Evolutionary conservation across 2,113 vertebrate species (phyloP).

Genomic region (Dinomys branickii): DNA sequence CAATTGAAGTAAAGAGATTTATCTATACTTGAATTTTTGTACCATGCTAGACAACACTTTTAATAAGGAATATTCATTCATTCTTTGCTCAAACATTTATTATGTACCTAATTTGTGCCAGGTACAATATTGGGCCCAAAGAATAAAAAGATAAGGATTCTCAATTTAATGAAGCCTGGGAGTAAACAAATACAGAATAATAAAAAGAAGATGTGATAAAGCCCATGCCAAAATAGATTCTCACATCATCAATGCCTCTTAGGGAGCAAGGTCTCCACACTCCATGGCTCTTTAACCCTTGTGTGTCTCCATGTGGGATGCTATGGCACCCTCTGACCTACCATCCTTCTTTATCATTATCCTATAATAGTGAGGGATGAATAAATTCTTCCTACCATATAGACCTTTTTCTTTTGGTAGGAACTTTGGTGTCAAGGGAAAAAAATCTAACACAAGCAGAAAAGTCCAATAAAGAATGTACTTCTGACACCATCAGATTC

Average conservation of each 20-base stretch:
- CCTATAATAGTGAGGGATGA: not conserved
- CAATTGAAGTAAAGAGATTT: constrained; percentile 14
- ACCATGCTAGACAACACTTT: not conserved
- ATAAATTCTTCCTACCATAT: not conserved
- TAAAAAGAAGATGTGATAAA: not conserved
- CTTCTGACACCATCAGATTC: not conserved
- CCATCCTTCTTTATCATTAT: not conserved
- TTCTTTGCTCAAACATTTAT: not conserved
- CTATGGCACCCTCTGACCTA: no score
- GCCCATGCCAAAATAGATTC: not conserved
- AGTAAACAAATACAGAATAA: constrained; percentile 35
- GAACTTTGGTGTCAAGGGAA: not conserved
- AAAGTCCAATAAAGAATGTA: not conserved
- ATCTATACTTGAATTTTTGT: not conserved
- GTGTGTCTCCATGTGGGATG: not conserved
- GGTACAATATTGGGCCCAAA: not conserved
- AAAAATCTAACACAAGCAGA: not conserved
- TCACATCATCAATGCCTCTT: not conserved
- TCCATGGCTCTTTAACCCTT: not conserved
- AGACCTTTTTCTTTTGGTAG: not conserved
- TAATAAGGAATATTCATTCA: not conserved
- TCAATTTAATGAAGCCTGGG: not conserved
- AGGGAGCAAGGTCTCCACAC: not conserved
- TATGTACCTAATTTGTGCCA: not conserved
- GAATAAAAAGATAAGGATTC: not conserved